Evolutionary conservation across 2,113 vertebrate species (phyloP), one percentile per base, ranked within the genome.

Genomic region (Anarhynchus alexandrinus): DNA sequence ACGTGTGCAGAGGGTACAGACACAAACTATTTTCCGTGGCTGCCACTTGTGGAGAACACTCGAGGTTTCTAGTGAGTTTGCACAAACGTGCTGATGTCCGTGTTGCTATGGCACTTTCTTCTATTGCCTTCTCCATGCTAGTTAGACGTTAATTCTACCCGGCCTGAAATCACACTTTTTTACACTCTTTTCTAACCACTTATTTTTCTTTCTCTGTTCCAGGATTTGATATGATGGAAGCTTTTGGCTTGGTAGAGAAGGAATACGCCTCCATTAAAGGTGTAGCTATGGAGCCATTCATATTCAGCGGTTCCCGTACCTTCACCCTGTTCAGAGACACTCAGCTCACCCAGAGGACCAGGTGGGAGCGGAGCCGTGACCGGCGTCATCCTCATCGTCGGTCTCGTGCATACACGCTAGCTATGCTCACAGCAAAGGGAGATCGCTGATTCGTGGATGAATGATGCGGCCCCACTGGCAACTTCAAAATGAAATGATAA

Each of bases 211-310:
- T 78, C 19, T 58, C 51, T 58, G 10, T 66, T 32, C 49, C 88
- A 99, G 99, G 99, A 22, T 99, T 99, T 61, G 97, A 99, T 96
- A 99, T 99, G 98, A 99, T 99, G 99, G 98, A 98, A 30, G 98
- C 97, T 10, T 99, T 99, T 47, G 99, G 99, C 86, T 97, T 99
- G 66, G 98, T 98, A 11, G 98, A 96, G 87, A 98, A 94, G 78
- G 98, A 98, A 42, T 99, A 99, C 5, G 98, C 99, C 19, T 98
- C 98, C 2, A 82, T 99, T 64, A 98, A 98, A 15, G 99, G 99
- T 0, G 98, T 99, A 22, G 98, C 99, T 12, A 98, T 99, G 64
- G 99, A 99, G 52, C 98, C 98, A 5, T 99, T 99, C 3, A 67
- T 98, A 5, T 98, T 99, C 92, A 98, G 98, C 2, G 92, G 95